A percentile compares a stretch with the other conserved stretches of the same genome.
These are phyloP conservation scores for Erinaceus europaeus DNA, from an alignment of 2,113 vertebrate genomes.

Conservation along the genomic window DNA sequence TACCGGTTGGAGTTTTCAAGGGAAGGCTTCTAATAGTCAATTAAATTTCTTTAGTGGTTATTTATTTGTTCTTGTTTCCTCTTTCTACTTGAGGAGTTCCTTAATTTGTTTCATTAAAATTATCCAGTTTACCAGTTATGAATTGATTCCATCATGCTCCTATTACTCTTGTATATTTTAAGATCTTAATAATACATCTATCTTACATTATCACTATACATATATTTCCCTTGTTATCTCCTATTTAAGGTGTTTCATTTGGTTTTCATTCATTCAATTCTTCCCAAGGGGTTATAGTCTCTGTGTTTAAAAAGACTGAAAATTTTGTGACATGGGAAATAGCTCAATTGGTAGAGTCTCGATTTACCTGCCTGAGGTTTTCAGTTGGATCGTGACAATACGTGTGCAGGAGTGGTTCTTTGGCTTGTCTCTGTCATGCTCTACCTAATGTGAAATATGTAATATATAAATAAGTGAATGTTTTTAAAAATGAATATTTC, in stretches of 20 bases:
- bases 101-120: conserved; percentile 4
- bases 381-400: too few species aligned
- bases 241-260: not conserved
- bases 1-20: not conserved
- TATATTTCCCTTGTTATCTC: not conserved
- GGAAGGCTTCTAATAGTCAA: not conserved
- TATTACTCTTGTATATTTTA: not conserved
- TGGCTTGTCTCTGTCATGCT: too few species aligned
- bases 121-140: not conserved
- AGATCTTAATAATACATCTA: not conserved
- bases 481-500: too few species aligned
- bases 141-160: not conserved
- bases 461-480: too few species aligned
- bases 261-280: not conserved
- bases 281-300: too few species aligned
- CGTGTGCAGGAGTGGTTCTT: too few species aligned
- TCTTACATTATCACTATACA: not conserved
- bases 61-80: conserved; percentile 29
- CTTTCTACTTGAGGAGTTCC: not conserved
- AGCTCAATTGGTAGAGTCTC: too few species aligned
- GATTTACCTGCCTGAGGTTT: too few species aligned
- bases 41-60: conserved; percentile 3
- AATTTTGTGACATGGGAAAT: too few species aligned
- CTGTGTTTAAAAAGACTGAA: too few species aligned
- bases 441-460: too few species aligned